Evolutionary conservation across 2,797 vertebrate genomes (phyloP).

Genomic region (Apogon talboti): DNA sequence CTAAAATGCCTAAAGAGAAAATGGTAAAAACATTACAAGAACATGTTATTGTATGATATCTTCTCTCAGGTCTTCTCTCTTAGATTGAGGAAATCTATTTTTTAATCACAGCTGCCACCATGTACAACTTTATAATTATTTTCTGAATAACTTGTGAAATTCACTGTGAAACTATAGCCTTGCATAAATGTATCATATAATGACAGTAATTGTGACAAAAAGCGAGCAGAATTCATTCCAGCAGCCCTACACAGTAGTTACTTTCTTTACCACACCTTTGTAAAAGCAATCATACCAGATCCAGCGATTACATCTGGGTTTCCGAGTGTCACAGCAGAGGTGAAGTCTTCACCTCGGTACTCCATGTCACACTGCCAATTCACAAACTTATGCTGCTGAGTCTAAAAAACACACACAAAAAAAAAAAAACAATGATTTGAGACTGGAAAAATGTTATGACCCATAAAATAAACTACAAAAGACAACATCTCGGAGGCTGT

Average conservation of each 20-base stretch:
- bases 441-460: neutral
- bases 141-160: too few species aligned
- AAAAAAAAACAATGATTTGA: neutral
- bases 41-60: too few species aligned
- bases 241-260: neutral
- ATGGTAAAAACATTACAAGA: too few species aligned
- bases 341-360: conserved; percentile 90
- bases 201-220: neutral
- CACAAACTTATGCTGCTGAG: conserved; percentile 94
- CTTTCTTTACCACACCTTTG: neutral
- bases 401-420: conserved; percentile 74
- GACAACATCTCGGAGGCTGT: neutral
- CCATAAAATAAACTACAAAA: neutral
- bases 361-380: conserved; percentile 95
- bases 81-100: too few species aligned
- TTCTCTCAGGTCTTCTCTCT: too few species aligned
- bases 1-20: conserved; percentile 85
- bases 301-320: conserved; percentile 92
- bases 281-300: conserved; percentile 83
- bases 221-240: neutral
- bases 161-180: too few species aligned
- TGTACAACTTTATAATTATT: too few species aligned
- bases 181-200: too few species aligned
- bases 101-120: too few species aligned
- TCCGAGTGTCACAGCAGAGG: conserved; percentile 89